Base-by-base conservation (phyloP, 1,140 invertebrate species). In the Teleogryllus occipitalis region DNA sequence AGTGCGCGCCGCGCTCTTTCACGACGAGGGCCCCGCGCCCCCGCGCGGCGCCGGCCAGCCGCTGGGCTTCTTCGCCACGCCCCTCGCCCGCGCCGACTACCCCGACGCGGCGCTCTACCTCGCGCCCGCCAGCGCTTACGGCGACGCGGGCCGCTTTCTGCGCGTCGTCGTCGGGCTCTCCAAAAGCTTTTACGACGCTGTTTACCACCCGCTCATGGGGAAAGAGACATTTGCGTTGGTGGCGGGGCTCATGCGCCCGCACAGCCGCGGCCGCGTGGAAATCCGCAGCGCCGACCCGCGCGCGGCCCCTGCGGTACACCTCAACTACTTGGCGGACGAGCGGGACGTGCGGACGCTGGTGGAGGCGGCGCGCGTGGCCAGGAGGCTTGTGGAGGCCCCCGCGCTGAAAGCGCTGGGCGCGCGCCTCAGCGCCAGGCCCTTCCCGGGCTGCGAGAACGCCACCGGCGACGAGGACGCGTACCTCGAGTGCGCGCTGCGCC, bases 281-380 rank as follows among this genome's bases (percentile, higher is more conserved):
- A 48, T 79, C 14, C 91, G 90, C 80, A 94, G 90, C 49, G 88
- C 86, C 47, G 93, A 98, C 86, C 97, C 97, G 0, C 89, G 91
- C 12, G 89, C 93, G 4, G 90, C 93, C 82, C 97, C 97, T 0
- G 89, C 93, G 7, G 94, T 99, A n/a, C 93, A 95, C 85, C 96
- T 97, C 0, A 97, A 97, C 83, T 97, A 97, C 83, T 94, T 97
- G 83, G 91, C 93, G 0, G 91, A 95, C 81, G 91, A 90, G 80
- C 90, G 94, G 82, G 95, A 96, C 81, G 89, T 96, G 15, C 86
- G 91, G 81, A 89, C 92, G 0, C 83, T 96, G 8, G 91, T 93
- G 0, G 93, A 96, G 83, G 78, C 22, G 7, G 47, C 65, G 12
- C 74, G 74, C 14, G 7, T 18, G 18, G 73, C 78, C 47, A 3